phyloP scores from a whole-genome alignment of 1,140 invertebrate species.

The Zaprionus lachaisei region DNA sequence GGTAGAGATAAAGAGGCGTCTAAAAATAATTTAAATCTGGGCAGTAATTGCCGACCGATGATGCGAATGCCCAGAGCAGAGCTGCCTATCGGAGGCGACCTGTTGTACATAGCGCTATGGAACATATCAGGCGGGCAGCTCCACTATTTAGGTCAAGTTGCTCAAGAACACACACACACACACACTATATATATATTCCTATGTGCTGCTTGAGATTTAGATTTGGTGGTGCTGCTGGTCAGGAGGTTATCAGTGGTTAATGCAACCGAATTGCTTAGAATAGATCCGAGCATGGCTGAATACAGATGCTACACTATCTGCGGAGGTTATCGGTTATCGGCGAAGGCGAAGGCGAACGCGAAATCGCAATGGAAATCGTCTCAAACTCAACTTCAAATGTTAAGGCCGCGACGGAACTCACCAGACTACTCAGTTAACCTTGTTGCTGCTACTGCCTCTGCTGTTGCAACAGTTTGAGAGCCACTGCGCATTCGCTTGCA shows the following conservation, averaged over 20 bases:
- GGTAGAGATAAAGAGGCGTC: slow-evolving; percentile 42
- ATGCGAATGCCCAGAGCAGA: slow-evolving; percentile 24
- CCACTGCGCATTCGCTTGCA: background rate
- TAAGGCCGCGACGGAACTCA: slow-evolving; percentile 32
- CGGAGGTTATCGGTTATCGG: slow-evolving; percentile 22
- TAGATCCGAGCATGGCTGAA: background rate
- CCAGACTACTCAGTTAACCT: slow-evolving; percentile 31
- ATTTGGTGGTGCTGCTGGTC: background rate
- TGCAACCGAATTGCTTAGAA: slow-evolving; percentile 6
- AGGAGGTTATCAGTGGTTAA: background rate
- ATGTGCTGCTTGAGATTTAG: background rate
- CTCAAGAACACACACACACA: slow-evolving; percentile 28
- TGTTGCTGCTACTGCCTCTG: background rate
- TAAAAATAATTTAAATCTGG: slow-evolving; percentile 44
- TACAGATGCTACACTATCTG: background rate
- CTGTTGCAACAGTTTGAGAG: slow-evolving; percentile 29
- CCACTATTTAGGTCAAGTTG: slow-evolving; percentile 52
- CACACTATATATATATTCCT: background rate
- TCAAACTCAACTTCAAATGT: slow-evolving; percentile 24
- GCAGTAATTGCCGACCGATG: slow-evolving; percentile 42
- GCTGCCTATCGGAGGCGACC: slow-evolving; percentile 39
- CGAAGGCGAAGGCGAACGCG: background rate
- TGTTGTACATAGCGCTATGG: slow-evolving; percentile 17
- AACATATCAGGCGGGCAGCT: slow-evolving; percentile 15
- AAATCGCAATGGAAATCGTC: background rate